Conservation (phyloP, 2,888 invertebrate genomes). For the Plagodis pulveraria region DNA sequence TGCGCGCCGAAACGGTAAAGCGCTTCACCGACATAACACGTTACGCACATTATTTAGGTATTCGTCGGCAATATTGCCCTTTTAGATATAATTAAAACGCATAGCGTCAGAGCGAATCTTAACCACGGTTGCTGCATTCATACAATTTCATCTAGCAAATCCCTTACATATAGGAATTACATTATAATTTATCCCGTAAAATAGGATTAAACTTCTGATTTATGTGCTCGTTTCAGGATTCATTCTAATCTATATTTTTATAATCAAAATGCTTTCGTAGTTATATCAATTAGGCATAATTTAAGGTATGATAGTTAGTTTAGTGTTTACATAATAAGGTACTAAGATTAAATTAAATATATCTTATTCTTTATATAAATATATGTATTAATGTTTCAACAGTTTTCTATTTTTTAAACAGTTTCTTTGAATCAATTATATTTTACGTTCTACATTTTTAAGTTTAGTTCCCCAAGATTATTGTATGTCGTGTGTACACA, state of each 20-base stretch:
- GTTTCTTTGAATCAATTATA: too few relatives aligned
- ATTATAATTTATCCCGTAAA: too few relatives aligned
- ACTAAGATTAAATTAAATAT: too few relatives aligned
- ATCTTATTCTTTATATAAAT: too few relatives aligned
- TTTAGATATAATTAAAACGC: neutral
- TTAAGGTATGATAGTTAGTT: slow-evolving; percentile 13
- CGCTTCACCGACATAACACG: neutral
- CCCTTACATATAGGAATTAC: slow-evolving; percentile 2
- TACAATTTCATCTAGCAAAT: slow-evolving; percentile 9
- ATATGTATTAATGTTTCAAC: too few relatives aligned
- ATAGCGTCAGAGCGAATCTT: slow-evolving; percentile 12
- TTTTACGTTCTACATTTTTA: too few relatives aligned
- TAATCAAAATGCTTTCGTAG: slow-evolving; percentile 22
- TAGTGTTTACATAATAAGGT: slow-evolving; percentile 1
- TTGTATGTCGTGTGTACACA: too few relatives aligned
- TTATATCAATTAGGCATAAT: slow-evolving; percentile 12
- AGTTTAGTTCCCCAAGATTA: too few relatives aligned
- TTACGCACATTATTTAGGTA: slow-evolving; percentile 3
- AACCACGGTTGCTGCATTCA: neutral
- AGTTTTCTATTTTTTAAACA: too few relatives aligned
- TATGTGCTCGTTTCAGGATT: slow-evolving; percentile 11
- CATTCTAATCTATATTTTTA: slow-evolving; percentile 31
- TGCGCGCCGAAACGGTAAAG: slow-evolving; percentile 7
- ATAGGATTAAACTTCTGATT: too few relatives aligned
- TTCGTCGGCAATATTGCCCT: neutral